Base-by-base conservation (phyloP, 1,140 invertebrate species). In the Saccostrea echinata region DNA sequence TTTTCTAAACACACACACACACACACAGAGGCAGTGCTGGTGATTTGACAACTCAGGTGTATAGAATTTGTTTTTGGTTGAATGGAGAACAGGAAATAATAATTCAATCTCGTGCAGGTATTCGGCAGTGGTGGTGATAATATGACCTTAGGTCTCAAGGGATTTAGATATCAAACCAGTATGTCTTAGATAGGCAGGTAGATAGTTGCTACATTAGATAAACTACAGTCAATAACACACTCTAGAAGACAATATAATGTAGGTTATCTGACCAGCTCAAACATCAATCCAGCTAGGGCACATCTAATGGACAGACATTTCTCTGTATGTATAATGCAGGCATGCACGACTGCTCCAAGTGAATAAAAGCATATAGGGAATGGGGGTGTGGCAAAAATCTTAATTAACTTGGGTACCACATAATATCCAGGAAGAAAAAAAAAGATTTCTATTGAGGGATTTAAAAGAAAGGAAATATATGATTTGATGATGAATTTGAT, bases 151-250 rank as follows among this genome's bases (percentile, higher is more conserved):
- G 30, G 68, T 30, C 68, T 33, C 13, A 27, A 76, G 68, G 68
- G 68, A 76, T 76, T 76, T 76, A 76, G 68, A 76, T 76, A 76
- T 76, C 68, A 76, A 18, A 18, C 68, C 68, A 76, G 11, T 76
- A 76, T 24, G 68, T 76, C 68, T 76, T 33, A 76, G 68, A 76
- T 76, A 76, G 68, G 24, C 27, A 76, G 68, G 68, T 76, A 76
- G 68, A 76, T 76, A 76, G 68, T 76, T 76, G 68, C 68, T 76
- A 76, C 30, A 76, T 76, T 76, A 76, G 68, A 76, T 76, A 76
- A 76, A 76, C 57, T 64, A 76, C 27, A 76, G 68, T 76, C 68
- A 76, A 76, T 76, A 76, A 76, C 68, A 76, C 68, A 30, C n/a
- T n/a, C n/a, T n/a, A n/a, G n/a, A n/a, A n/a, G n/a, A n/a, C 27